phyloP scores from a whole-genome alignment of 2,113 vertebrate species.

The Phalacrocorax carbo region DNA sequence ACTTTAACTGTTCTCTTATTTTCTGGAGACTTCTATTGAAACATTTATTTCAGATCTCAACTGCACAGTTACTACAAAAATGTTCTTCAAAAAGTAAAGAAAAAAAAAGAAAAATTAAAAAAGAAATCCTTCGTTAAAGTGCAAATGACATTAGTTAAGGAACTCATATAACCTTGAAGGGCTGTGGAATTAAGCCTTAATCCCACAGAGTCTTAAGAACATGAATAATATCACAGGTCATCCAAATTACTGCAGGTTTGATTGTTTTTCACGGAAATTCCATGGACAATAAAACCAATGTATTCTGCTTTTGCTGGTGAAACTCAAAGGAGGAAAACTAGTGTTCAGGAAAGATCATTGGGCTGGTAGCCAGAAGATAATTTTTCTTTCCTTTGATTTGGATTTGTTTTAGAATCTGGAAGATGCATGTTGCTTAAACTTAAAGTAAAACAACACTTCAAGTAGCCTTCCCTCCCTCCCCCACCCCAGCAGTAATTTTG shows the following conservation, averaged over 20 bases:
- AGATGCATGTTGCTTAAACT: background rate
- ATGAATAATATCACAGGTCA: background rate
- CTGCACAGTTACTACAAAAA: background rate
- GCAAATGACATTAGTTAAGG: background rate
- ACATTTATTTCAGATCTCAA: constrained; percentile 31
- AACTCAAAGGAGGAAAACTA: background rate
- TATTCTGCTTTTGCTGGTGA: background rate
- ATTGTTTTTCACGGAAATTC: background rate
- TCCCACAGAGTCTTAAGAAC: background rate
- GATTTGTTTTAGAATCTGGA: background rate
- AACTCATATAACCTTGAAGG: background rate
- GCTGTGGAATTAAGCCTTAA: background rate
- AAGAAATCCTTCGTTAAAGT: background rate
- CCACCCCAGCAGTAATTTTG: background rate
- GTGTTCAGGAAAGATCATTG: background rate
- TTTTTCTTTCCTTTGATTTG: background rate
- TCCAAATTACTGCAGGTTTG: background rate
- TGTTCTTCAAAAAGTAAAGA: background rate
- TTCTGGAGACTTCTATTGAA: constrained; percentile 33
- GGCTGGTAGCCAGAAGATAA: background rate
- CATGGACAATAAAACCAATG: background rate
- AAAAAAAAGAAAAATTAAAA: background rate
- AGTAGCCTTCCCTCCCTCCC: background rate
- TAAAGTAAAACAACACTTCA: background rate
- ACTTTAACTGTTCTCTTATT: constrained; percentile 51